Conservation (phyloP, 64 coral and sea anemone genomes). For the Actinia tenebrosa region DNA sequence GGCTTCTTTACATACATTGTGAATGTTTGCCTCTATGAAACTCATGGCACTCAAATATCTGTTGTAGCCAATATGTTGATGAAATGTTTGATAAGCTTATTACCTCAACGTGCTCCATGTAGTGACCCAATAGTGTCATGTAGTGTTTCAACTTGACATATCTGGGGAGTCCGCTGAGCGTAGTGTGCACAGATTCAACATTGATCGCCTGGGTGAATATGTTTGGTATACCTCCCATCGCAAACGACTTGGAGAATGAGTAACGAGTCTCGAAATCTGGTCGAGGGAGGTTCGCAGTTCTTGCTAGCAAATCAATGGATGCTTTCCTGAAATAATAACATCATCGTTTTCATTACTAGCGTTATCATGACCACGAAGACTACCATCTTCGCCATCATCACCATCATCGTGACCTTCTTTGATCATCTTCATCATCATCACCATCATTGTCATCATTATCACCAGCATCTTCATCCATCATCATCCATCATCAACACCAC, state of each 20-base stretch:
- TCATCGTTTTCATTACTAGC: not conserved
- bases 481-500: no score
- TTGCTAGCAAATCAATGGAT: not conserved
- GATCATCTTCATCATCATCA: not conserved
- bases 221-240: not conserved
- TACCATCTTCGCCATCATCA: not conserved
- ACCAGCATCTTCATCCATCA: no score
- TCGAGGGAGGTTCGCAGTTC: not conserved
- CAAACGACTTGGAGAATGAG: conserved; percentile 6
- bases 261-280: not conserved
- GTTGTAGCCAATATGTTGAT: no score
- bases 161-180: not conserved
- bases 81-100: not conserved
- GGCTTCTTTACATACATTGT: no score
- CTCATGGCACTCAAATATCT: no score
- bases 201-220: not conserved
- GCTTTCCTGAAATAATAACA: not conserved
- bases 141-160: not conserved
- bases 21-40: no score
- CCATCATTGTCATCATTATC: not conserved
- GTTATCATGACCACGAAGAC: not conserved
- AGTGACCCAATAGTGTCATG: not conserved
- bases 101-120: not conserved
- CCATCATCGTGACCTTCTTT: not conserved
- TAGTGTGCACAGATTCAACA: not conserved